Percentiles rank a stretch among this genome's conserved stretches.
phyloP scores from a whole-genome alignment of 2,797 vertebrate species.

The Ptychobarbus kaznakovi region DNA sequence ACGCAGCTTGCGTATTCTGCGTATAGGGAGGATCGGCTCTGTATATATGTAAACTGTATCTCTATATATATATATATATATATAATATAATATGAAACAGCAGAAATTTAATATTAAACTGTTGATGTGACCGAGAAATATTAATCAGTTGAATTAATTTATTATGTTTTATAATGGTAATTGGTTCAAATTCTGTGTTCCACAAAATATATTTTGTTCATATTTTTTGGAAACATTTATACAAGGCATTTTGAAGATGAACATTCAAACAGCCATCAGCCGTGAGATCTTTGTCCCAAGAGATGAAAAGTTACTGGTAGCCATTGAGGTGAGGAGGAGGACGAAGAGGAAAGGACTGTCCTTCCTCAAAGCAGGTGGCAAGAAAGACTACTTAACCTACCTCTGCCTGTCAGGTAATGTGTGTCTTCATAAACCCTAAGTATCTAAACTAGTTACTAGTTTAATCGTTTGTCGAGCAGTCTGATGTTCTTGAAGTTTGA shows the following conservation, averaged over 20 bases:
- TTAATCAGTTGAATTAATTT: too few relatives aligned
- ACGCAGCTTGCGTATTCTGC: too few relatives aligned
- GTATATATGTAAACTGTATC: too few relatives aligned
- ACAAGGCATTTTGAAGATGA: conserved; percentile 76
- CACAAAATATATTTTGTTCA: not conserved
- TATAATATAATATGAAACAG: too few relatives aligned
- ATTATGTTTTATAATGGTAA: not conserved
- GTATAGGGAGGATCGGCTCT: too few relatives aligned
- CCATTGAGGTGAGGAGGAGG: conserved; percentile 90
- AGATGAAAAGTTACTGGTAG: conserved; percentile 90
- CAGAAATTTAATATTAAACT: not conserved
- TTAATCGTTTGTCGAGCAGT: not conserved
- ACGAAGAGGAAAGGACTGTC: conserved; percentile 88
- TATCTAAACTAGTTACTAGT: not conserved
- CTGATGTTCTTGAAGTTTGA: not conserved
- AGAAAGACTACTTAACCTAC: conserved; percentile 88
- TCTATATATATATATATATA: too few relatives aligned
- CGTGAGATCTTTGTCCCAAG: conserved; percentile 90
- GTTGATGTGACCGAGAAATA: not conserved
- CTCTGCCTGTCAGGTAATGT: conserved; percentile 92
- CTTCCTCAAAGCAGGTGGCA: conserved; percentile 85
- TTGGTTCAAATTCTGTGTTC: not conserved
- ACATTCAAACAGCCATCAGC: conserved; percentile 88
- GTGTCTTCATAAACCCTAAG: not conserved
- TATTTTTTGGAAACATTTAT: not conserved